Evolutionary conservation across 1,140 invertebrate genomes (phyloP).

Genomic region (Tribolium castaneum): DNA sequence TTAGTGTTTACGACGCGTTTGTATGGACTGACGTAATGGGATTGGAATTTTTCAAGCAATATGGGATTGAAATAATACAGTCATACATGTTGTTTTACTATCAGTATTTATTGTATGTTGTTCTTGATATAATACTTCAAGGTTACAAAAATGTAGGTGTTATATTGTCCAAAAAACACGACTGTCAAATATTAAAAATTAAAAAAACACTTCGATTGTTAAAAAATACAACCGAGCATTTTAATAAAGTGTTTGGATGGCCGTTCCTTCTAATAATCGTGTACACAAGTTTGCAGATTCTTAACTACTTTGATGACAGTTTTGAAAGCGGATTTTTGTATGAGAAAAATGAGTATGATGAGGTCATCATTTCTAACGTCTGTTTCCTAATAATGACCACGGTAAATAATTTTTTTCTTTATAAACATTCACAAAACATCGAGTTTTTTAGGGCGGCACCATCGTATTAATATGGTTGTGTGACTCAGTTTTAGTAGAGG

Average conservation of each 20-base stretch:
- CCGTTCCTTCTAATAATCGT: background rate
- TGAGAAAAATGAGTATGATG: conserved; percentile 27
- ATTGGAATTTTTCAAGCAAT: background rate
- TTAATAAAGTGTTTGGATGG: conserved; percentile 3
- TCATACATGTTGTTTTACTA: conserved; percentile 1
- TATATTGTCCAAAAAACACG: background rate
- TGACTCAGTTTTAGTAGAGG: background rate
- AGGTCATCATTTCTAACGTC: background rate
- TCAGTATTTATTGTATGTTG: background rate
- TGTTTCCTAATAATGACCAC: background rate
- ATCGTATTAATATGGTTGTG: background rate
- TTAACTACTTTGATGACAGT: conserved; percentile 3
- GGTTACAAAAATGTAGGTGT: background rate
- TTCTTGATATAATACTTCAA: background rate
- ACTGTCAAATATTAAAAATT: background rate
- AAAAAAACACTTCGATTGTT: background rate
- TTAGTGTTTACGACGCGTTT: background rate
- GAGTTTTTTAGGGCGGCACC: background rate
- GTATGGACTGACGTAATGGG: background rate
- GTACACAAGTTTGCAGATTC: background rate
- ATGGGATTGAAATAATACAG: background rate
- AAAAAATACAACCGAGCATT: background rate
- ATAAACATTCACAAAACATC: background rate
- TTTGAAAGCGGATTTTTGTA: conserved; percentile 13
- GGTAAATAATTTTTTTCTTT: background rate